A percentile compares a stretch with the other conserved stretches of the same genome.
Conservation (phyloP, 2,888 invertebrate species). For the Drosophila mayaguana region DNA sequence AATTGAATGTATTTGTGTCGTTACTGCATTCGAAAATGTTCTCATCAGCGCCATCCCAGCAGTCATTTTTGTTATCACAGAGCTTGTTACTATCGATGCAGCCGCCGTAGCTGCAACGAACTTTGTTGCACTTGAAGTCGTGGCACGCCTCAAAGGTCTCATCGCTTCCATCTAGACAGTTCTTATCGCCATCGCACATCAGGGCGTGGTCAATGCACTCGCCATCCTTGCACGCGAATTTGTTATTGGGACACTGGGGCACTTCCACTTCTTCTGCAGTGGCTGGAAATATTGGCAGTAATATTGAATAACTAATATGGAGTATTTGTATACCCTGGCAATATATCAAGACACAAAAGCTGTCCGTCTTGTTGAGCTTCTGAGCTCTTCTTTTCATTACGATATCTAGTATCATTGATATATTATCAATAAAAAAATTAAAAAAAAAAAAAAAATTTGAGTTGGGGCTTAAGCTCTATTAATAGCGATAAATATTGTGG, state of each 20-base stretch:
- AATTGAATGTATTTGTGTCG: accelerated
- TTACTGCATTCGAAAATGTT: neutral
- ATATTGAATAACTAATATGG: too few relatives aligned
- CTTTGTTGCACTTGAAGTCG: neutral
- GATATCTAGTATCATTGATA: too few relatives aligned
- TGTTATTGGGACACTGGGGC: neutral
- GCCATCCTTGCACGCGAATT: constrained; percentile 30
- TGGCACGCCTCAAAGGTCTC: constrained; percentile 35
- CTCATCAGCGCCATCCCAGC: constrained; percentile 47
- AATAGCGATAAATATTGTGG: too few relatives aligned
- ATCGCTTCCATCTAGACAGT: constrained; percentile 44
- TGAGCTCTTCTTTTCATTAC: too few relatives aligned
- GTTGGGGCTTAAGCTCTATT: too few relatives aligned
- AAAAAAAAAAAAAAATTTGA: too few relatives aligned
- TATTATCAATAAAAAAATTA: too few relatives aligned
- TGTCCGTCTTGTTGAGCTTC: too few relatives aligned
- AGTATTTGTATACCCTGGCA: too few relatives aligned
- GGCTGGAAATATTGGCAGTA: neutral
- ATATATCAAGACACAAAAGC: too few relatives aligned
- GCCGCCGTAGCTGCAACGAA: constrained; percentile 37
- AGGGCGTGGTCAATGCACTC: constrained; percentile 10
- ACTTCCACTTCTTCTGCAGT: neutral
- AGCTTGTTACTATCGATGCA: neutral
- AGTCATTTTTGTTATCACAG: constrained; percentile 28
- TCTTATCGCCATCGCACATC: constrained; percentile 20